A percentile compares a stretch with the other conserved stretches of the same genome.
Evolutionary conservation across 2,797 vertebrate genomes (phyloP).

Genomic region (Hephaestus fuliginosus): DNA sequence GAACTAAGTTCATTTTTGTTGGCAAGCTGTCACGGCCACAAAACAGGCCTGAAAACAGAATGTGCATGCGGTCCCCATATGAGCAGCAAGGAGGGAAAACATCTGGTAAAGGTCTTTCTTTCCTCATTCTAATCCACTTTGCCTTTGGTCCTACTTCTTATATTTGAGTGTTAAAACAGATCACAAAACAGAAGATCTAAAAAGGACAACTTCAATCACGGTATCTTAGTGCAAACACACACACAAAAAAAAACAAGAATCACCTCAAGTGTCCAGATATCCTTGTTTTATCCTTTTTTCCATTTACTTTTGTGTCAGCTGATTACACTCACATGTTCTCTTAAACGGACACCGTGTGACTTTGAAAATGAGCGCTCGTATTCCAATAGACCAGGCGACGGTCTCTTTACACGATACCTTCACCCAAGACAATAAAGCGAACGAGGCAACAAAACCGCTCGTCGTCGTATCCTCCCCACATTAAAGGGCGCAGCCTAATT

Average conservation of each 20-base stretch:
- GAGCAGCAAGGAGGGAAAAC: conserved; percentile 51
- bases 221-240: background rate
- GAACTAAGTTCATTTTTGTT: conserved; percentile 49
- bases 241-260: background rate
- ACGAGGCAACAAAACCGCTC: conserved; percentile 51
- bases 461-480: conserved; percentile 50
- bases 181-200: conserved; percentile 52
- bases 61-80: conserved; percentile 40
- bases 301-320: conserved; percentile 17
- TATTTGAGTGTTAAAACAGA: conserved; percentile 33
- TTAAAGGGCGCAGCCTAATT: conserved; percentile 41
- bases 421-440: conserved; percentile 48
- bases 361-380: conserved; percentile 27
- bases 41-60: conserved; percentile 34
- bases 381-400: background rate
- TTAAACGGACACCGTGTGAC: background rate
- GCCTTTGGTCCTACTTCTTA: conserved; percentile 17
- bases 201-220: conserved; percentile 14
- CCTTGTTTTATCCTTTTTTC: conserved; percentile 16
- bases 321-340: conserved; percentile 24
- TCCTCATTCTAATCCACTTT: conserved; percentile 20
- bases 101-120: conserved; percentile 58
- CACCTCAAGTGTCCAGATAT: background rate
- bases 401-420: conserved; percentile 20
- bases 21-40: conserved; percentile 24